A percentile compares a stretch with the other conserved stretches of the same genome.
Conservation (phyloP, 2,797 vertebrate genomes). For the Rhinogobio ventralis region DNA sequence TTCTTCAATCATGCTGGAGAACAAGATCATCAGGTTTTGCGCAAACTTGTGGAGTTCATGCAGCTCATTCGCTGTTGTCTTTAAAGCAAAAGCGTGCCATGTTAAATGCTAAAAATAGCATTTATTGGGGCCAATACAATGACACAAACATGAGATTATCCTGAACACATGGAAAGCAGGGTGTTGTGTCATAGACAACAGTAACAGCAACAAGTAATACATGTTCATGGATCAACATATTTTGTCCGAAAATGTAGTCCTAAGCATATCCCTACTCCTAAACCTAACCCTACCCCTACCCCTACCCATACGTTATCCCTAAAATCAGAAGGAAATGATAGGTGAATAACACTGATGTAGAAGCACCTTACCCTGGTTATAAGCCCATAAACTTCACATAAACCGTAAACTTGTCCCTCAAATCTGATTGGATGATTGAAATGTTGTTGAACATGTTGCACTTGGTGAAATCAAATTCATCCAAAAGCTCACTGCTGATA, state of each 20-base stretch:
- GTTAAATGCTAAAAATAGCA: background rate
- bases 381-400: background rate
- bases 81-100: background rate
- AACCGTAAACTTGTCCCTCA: background rate
- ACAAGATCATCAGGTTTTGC: background rate
- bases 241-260: background rate
- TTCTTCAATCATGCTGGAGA: background rate
- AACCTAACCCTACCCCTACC: background rate
- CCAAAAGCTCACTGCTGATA: background rate
- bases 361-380: background rate
- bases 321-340: background rate
- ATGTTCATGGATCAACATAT: background rate
- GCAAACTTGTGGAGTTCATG: background rate
- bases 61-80: background rate
- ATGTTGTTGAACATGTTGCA: background rate
- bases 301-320: background rate
- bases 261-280: background rate
- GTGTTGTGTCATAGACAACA: background rate
- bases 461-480: background rate
- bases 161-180: background rate
- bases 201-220: background rate
- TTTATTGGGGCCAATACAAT: background rate
- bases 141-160: constrained; percentile 16
- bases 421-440: background rate
- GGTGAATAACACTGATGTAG: background rate